These are phyloP conservation scores for Drosophila navojoa DNA, from an alignment of 1,140 invertebrate species.

Conservation along the genomic window DNA sequence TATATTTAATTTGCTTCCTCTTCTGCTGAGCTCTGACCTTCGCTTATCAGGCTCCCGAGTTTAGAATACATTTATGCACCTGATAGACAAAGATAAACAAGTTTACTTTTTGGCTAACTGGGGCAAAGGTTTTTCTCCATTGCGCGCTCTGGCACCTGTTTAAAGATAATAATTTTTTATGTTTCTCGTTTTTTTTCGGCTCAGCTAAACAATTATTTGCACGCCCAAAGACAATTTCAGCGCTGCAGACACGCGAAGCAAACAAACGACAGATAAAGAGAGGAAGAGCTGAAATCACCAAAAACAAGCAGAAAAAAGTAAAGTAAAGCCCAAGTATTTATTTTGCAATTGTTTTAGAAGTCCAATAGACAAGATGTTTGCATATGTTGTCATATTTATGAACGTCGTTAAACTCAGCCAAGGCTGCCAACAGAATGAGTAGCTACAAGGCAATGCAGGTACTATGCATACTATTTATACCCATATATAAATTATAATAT, in stretches of 20 bases:
- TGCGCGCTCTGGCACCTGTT: conserved; percentile 52
- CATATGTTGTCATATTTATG: conserved; percentile 11
- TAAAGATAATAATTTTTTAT: conserved; percentile 40
- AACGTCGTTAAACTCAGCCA: conserved; percentile 57
- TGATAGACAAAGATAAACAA: neutral
- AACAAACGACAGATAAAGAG: conserved; percentile 38
- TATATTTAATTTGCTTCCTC: neutral
- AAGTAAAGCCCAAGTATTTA: conserved; percentile 23
- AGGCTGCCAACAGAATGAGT: conserved; percentile 21
- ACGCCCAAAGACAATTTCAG: conserved; percentile 21
- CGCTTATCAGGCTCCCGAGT: neutral
- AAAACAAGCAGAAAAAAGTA: neutral
- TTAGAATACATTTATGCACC: neutral
- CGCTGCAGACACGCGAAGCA: conserved; percentile 37
- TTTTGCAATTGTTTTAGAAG: conserved; percentile 50
- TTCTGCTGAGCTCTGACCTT: too few relatives aligned
- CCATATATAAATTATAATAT: neutral
- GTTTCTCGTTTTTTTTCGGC: conserved; percentile 7
- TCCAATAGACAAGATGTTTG: conserved; percentile 22
- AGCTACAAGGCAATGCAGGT: neutral
- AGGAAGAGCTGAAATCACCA: neutral
- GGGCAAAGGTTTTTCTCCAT: conserved; percentile 40
- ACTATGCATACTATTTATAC: neutral
- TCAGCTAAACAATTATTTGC: conserved; percentile 55
- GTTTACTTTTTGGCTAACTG: conserved; percentile 26